Evolutionary conservation across 2,797 vertebrate genomes (phyloP).

Genomic region (Lophotriccus pileatus): DNA sequence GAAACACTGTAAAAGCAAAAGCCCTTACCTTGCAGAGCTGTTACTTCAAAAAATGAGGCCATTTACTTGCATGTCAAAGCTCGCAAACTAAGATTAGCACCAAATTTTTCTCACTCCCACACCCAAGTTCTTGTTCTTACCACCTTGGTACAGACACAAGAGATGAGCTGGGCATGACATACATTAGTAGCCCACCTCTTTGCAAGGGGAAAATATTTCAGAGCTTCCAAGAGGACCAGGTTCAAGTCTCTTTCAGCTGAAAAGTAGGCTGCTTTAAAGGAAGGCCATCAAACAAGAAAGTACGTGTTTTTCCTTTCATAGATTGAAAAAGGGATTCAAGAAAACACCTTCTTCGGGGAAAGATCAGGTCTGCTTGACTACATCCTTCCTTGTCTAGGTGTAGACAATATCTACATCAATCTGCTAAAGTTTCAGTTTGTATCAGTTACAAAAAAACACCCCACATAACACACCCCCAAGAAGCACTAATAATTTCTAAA

Average conservation of each 20-base stretch:
- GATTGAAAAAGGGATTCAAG: background rate
- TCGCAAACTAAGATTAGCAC: background rate
- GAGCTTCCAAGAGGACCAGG: background rate
- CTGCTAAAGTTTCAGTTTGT: background rate
- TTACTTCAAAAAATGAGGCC: background rate
- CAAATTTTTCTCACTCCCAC: background rate
- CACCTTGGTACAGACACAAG: background rate
- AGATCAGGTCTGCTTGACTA: background rate
- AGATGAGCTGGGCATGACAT: background rate
- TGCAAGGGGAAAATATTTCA: background rate
- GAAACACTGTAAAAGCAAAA: background rate
- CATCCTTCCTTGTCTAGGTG: background rate
- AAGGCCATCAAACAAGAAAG: background rate
- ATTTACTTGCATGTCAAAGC: background rate
- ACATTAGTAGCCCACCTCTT: background rate
- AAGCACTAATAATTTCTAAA: background rate
- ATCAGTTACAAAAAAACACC: background rate
- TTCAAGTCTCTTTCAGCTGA: background rate
- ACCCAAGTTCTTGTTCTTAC: background rate
- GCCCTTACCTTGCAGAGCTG: background rate
- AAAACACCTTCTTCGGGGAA: background rate
- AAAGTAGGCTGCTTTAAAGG: background rate
- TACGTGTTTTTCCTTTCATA: accelerated
- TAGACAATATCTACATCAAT: background rate
- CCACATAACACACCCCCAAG: background rate